Percentiles rank a stretch among this genome's conserved stretches.
Evolutionary conservation across 2,113 vertebrate genomes (phyloP).

Genomic region (Aegypius monachus): DNA sequence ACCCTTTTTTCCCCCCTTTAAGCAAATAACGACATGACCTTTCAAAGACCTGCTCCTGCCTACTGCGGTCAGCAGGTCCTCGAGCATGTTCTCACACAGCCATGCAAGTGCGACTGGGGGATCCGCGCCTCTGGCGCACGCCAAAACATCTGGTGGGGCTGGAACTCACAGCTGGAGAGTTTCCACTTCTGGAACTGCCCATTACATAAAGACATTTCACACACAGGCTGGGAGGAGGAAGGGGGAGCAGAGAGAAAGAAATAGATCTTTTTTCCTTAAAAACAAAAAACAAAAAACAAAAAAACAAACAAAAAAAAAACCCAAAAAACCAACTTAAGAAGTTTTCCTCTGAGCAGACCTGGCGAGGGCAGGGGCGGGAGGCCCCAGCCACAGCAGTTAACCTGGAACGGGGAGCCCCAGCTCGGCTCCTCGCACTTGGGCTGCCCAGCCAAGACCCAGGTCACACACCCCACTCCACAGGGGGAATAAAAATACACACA

Average conservation of each 20-base stretch:
- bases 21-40: slow-evolving; percentile 28
- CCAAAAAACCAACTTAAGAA: background rate
- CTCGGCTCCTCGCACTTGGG: background rate
- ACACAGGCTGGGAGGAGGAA: slow-evolving; percentile 33
- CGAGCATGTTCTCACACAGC: background rate
- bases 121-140: background rate
- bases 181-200: slow-evolving; percentile 57
- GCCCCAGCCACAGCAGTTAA: background rate
- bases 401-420: background rate
- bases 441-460: background rate
- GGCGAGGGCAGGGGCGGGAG: background rate
- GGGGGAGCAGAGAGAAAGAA: slow-evolving; percentile 49
- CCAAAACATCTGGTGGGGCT: slow-evolving; percentile 63
- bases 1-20: background rate
- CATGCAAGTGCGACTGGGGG: slow-evolving; percentile 22
- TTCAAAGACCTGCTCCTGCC: slow-evolving; percentile 30
- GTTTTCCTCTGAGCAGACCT: background rate
- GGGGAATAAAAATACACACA: background rate
- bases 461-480: background rate
- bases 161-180: slow-evolving; percentile 61
- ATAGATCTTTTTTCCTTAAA: background rate
- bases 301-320: too few species aligned
- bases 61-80: slow-evolving; percentile 52
- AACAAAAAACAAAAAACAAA: background rate
- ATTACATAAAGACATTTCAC: slow-evolving; percentile 59